Conservation (phyloP, 1,140 invertebrate genomes). For the Lepidurus couesii region DNA sequence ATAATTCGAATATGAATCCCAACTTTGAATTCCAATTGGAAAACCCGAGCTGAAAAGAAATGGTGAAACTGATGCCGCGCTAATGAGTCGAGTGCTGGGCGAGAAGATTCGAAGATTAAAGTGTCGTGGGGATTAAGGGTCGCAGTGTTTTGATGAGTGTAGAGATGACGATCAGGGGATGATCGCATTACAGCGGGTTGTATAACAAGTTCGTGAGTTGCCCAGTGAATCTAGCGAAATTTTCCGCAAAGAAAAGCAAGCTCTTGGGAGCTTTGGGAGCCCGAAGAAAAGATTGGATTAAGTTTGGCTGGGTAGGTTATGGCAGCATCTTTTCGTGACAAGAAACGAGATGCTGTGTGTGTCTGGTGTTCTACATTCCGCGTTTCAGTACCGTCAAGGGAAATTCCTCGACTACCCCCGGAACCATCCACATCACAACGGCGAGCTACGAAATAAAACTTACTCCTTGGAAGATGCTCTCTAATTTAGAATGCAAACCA, state of each 20-base stretch:
- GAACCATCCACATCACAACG: background rate
- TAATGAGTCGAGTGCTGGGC: too few species aligned
- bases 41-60: too few species aligned
- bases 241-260: background rate
- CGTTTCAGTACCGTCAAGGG: background rate
- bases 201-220: background rate
- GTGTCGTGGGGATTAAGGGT: too few species aligned
- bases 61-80: too few species aligned
- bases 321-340: background rate
- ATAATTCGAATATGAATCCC: too few species aligned
- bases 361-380: constrained; percentile 1
- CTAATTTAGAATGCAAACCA: background rate
- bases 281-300: background rate
- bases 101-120: too few species aligned
- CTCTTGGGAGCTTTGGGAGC: background rate
- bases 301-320: background rate
- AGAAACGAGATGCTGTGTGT: background rate
- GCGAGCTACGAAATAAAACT: background rate
- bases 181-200: background rate
- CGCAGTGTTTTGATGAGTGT: too few species aligned
- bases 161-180: background rate
- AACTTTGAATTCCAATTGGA: too few species aligned
- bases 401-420: background rate
- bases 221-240: background rate
- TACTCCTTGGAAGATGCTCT: background rate